A percentile compares a stretch with the other conserved stretches of the same genome.
Conservation (phyloP, 2,797 vertebrate species). For the Acrossocheilus fasciatus region DNA sequence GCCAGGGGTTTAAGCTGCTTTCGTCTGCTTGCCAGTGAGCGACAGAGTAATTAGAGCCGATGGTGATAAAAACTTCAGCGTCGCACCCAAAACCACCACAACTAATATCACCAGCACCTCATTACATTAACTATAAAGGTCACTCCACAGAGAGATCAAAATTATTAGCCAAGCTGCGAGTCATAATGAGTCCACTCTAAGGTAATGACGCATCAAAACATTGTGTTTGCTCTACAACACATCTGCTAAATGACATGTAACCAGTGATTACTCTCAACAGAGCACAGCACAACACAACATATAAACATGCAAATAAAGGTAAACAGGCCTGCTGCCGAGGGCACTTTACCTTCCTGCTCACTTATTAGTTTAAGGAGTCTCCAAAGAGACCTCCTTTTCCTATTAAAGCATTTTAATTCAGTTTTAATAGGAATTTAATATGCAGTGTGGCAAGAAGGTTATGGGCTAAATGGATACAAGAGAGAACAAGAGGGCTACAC, state of each 20-base stretch:
- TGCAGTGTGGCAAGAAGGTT: neutral
- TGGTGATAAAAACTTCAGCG: conserved; percentile 43
- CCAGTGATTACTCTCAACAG: neutral
- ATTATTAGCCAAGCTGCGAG: neutral
- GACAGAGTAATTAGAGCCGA: conserved; percentile 30
- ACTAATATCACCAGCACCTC: neutral
- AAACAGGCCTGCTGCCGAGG: neutral
- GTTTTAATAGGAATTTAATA: conserved; percentile 28
- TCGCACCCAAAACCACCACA: neutral
- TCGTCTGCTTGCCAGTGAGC: conserved; percentile 20
- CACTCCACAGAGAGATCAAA: conserved; percentile 29
- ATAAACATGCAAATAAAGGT: conserved; percentile 13
- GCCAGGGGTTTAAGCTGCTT: conserved; percentile 31
- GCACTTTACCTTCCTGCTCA: conserved; percentile 1
- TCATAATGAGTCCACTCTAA: conserved; percentile 32
- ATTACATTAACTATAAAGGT: conserved; percentile 22
- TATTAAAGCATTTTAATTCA: conserved; percentile 2
- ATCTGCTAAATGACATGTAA: conserved; percentile 9
- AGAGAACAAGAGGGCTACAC: neutral
- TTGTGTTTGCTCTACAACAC: neutral
- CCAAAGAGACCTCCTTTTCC: conserved; percentile 3
- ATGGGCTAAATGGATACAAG: neutral
- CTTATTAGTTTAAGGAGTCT: conserved; percentile 27
- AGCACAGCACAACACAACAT: neutral
- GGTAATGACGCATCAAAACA: neutral